phyloP scores from a whole-genome alignment of 2,888 invertebrate genomes.

The Pseudococcus longispinus region DNA sequence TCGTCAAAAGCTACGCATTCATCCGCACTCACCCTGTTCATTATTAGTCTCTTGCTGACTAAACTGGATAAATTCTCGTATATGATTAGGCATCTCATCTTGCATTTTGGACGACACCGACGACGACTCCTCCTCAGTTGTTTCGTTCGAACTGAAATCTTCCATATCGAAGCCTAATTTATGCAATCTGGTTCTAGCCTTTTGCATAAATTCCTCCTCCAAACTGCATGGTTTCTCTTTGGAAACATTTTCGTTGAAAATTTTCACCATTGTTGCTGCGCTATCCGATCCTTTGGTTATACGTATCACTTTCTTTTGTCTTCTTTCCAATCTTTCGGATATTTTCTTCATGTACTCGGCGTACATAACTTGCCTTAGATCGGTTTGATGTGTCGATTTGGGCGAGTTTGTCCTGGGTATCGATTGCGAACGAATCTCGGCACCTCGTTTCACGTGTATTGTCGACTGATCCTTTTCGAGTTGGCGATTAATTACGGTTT shows the following conservation, averaged over 20 bases:
- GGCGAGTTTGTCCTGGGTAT: conserved; percentile 42
- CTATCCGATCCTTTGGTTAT: conserved; percentile 65
- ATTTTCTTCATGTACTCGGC: conserved; percentile 82
- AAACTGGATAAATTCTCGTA: conserved; percentile 78
- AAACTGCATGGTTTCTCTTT: conserved; percentile 33
- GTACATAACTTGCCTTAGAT: conserved; percentile 69
- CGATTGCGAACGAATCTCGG: conserved; percentile 49
- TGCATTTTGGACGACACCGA: neutral
- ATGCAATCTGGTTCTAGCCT: conserved; percentile 57
- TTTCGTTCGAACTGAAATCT: conserved; percentile 67
- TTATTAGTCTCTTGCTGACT: conserved; percentile 64
- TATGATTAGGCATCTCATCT: conserved; percentile 71
- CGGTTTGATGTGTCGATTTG: neutral
- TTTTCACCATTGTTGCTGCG: conserved; percentile 45
- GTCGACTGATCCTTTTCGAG: conserved; percentile 23
- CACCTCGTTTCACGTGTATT: neutral
- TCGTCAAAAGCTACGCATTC: neutral
- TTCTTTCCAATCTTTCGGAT: conserved; percentile 78
- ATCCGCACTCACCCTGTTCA: conserved; percentile 38
- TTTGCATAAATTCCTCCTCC: conserved; percentile 57
- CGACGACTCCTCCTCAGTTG: conserved; percentile 62
- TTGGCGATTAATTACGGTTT: conserved; percentile 28
- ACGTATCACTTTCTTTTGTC: conserved; percentile 81
- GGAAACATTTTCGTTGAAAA: conserved; percentile 10
- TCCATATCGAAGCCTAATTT: conserved; percentile 64